Percentiles rank a stretch among this genome's conserved stretches.
phyloP scores from a whole-genome alignment of 2,888 invertebrate genomes.

The Phrixothrix hirtus region DNA sequence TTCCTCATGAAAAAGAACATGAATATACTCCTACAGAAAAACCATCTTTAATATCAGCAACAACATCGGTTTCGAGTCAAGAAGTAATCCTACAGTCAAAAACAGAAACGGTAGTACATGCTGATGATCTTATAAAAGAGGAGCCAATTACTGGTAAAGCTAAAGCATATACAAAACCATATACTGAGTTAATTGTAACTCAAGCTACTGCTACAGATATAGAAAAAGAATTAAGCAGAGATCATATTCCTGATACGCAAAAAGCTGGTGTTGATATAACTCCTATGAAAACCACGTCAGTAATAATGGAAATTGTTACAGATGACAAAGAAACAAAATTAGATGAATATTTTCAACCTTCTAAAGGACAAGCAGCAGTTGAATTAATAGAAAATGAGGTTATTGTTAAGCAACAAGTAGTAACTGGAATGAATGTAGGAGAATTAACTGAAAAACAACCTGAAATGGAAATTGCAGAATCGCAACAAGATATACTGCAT shows the following conservation, averaged over 20 bases:
- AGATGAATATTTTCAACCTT: conserved; percentile 50
- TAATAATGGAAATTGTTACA: conserved; percentile 63
- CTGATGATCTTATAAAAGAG: conserved; percentile 55
- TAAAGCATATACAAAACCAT: conserved; percentile 56
- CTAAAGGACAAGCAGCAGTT: conserved; percentile 59
- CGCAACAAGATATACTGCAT: conserved; percentile 56
- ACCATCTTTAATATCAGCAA: conserved; percentile 53
- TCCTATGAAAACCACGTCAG: conserved; percentile 63
- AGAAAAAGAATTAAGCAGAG: conserved; percentile 55
- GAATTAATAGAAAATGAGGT: conserved; percentile 60
- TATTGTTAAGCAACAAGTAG: conserved; percentile 57
- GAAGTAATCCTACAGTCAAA: conserved; percentile 57
- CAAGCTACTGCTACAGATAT: conserved; percentile 62
- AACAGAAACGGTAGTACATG: conserved; percentile 55
- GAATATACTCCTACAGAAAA: conserved; percentile 50
- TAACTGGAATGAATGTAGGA: conserved; percentile 55
- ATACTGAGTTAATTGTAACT: conserved; percentile 60
- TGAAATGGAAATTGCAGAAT: conserved; percentile 53
- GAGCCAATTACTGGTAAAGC: conserved; percentile 56
- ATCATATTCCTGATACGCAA: conserved; percentile 61
- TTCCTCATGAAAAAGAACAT: conserved; percentile 57
- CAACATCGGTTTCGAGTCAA: conserved; percentile 54
- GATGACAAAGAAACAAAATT: conserved; percentile 60
- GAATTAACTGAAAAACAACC: conserved; percentile 55
- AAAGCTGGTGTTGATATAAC: conserved; percentile 61